A percentile compares a stretch with the other conserved stretches of the same genome.
Conservation (phyloP, 92 coral and sea anemone species). For the Porites rus region DNA sequence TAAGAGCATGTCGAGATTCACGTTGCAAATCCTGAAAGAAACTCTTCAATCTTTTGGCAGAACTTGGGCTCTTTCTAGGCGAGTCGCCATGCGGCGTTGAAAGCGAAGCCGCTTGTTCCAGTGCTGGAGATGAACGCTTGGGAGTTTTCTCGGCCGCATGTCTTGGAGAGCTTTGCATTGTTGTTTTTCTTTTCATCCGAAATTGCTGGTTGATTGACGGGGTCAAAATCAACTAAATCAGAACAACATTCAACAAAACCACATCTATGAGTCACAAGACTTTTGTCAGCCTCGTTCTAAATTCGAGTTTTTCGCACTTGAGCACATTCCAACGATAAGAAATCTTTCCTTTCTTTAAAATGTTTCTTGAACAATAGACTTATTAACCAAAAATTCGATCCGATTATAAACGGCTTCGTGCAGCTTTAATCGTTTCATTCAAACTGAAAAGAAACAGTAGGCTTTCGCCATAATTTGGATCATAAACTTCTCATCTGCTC, state of each 20-base stretch:
- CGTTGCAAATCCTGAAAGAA: conserved; percentile 76
- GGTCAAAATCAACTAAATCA: neutral
- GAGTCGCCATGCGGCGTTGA: conserved; percentile 20
- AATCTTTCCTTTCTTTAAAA: neutral
- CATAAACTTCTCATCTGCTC: no score
- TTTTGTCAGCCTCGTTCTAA: neutral
- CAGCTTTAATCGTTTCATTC: neutral
- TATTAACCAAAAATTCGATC: neutral
- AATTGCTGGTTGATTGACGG: neutral
- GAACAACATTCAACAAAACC: neutral
- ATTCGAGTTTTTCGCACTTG: conserved; percentile 17
- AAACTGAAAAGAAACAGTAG: neutral
- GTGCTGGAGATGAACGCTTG: neutral
- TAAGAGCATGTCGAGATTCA: conserved; percentile 68
- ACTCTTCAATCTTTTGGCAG: conserved; percentile 61
- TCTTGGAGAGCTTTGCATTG: conserved; percentile 12
- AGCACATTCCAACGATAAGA: conserved; percentile 12
- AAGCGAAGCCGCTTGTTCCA: neutral
- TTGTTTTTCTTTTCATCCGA: neutral
- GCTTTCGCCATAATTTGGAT: no score
- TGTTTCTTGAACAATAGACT: neutral
- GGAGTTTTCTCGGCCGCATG: conserved; percentile 16
- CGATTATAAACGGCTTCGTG: conserved; percentile 7
- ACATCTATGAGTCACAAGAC: conserved; percentile 28
- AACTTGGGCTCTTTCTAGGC: conserved; percentile 52